Percentiles rank a stretch among this genome's conserved stretches.
Conservation (phyloP, 2,797 vertebrate species). For the Gallinago solitaria region DNA sequence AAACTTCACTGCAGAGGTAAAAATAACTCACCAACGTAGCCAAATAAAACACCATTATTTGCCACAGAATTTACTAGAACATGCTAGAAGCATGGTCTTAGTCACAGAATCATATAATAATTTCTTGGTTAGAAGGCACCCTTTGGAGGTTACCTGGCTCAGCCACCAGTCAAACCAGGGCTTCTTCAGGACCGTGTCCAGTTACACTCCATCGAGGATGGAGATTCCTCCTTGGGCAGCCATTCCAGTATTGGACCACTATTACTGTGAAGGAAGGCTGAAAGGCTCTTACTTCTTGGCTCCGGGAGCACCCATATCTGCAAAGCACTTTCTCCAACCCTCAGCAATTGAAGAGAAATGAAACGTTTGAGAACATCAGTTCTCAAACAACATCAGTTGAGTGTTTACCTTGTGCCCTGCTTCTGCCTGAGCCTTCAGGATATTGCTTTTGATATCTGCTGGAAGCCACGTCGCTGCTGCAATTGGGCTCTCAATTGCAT, state of each 20-base stretch:
- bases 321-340: background rate
- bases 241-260: accelerated
- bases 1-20: background rate
- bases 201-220: background rate
- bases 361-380: background rate
- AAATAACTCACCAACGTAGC: background rate
- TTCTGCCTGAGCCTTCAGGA: constrained; percentile 92
- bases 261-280: background rate
- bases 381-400: no score
- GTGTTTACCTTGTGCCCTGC: constrained; percentile 85
- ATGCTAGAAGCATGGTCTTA: background rate
- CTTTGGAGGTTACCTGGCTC: background rate
- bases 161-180: background rate
- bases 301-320: background rate
- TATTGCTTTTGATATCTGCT: constrained; percentile 93
- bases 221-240: background rate
- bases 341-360: background rate
- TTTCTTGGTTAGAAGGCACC: background rate
- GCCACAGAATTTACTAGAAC: background rate
- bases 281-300: background rate
- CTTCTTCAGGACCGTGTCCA: background rate
- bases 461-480: constrained; percentile 75
- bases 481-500: constrained; percentile 80
- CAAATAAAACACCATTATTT: background rate
- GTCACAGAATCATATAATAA: background rate